phyloP scores from a whole-genome alignment of 2,113 vertebrate genomes.

The Pedionomus torquatus region DNA sequence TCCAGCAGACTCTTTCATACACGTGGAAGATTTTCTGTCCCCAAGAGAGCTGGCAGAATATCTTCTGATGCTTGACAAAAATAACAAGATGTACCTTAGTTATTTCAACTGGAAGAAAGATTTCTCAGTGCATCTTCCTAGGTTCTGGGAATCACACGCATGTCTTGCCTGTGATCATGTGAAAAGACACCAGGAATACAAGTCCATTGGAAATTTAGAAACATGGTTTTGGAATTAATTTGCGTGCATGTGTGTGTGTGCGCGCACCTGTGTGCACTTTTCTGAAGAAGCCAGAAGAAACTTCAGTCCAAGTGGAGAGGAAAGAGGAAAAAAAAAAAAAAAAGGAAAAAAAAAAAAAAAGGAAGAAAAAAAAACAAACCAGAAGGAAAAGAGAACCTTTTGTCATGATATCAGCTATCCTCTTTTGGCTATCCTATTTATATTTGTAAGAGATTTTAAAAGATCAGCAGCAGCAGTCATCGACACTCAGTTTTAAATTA shows the following conservation, averaged over 20 bases:
- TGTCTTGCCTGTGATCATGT: slow-evolving; percentile 94
- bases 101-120: slow-evolving; percentile 95
- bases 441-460: slow-evolving; percentile 72
- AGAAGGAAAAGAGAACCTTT: neutral
- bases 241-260: neutral
- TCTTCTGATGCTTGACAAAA: slow-evolving; percentile 93
- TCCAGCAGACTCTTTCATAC: slow-evolving; percentile 93
- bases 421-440: slow-evolving; percentile 60
- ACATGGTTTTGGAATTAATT: slow-evolving; percentile 95
- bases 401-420: slow-evolving; percentile 26
- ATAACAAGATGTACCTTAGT: slow-evolving; percentile 90
- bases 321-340: neutral
- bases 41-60: slow-evolving; percentile 93
- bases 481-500: slow-evolving; percentile 67
- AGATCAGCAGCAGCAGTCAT: slow-evolving; percentile 43
- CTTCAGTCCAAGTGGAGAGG: slow-evolving; percentile 36
- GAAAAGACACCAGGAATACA: slow-evolving; percentile 93
- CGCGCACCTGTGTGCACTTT: slow-evolving; percentile 8
- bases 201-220: slow-evolving; percentile 90
- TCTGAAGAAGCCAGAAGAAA: slow-evolving; percentile 50
- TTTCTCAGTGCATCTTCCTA: slow-evolving; percentile 92
- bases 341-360: neutral
- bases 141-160: slow-evolving; percentile 96
- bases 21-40: slow-evolving; percentile 92
- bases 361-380: neutral